Evolutionary conservation across 2,888 invertebrate genomes (phyloP).

Genomic region (Orthonychiurus folsomi): DNA sequence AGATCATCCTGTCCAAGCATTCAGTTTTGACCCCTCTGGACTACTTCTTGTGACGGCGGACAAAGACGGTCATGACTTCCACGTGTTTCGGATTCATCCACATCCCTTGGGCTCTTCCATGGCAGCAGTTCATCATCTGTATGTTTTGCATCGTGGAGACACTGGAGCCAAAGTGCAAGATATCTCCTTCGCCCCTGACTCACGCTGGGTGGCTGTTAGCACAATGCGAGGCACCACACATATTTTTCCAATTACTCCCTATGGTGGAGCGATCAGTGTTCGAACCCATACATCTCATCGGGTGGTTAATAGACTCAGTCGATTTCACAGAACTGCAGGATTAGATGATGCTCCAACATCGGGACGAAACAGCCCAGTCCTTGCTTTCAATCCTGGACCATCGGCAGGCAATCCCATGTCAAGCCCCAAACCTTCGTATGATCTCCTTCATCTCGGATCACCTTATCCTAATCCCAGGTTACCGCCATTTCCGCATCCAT

Average conservation of each 20-base stretch:
- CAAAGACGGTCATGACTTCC: slow-evolving; percentile 86
- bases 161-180: slow-evolving; percentile 93
- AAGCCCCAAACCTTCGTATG: slow-evolving; percentile 26
- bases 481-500: slow-evolving; percentile 83
- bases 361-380: slow-evolving; percentile 59
- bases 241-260: slow-evolving; percentile 92
- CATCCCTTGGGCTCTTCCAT: slow-evolving; percentile 80
- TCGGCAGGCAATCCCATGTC: slow-evolving; percentile 24
- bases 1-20: slow-evolving; percentile 73
- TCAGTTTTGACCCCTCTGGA: slow-evolving; percentile 85
- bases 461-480: slow-evolving; percentile 67
- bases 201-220: slow-evolving; percentile 92
- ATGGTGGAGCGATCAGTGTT: slow-evolving; percentile 82
- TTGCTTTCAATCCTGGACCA: slow-evolving; percentile 44
- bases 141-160: slow-evolving; percentile 87
- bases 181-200: slow-evolving; percentile 83
- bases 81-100: slow-evolving; percentile 87
- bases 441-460: slow-evolving; percentile 33
- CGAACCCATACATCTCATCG: slow-evolving; percentile 90
- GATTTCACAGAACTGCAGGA: slow-evolving; percentile 94
- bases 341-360: slow-evolving; percentile 56
- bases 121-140: slow-evolving; percentile 87
- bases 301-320: slow-evolving; percentile 85
- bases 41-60: slow-evolving; percentile 83
- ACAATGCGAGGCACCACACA: slow-evolving; percentile 95